phyloP scores from a whole-genome alignment of 1,140 invertebrate genomes.

The Drosophila carrolli region DNA sequence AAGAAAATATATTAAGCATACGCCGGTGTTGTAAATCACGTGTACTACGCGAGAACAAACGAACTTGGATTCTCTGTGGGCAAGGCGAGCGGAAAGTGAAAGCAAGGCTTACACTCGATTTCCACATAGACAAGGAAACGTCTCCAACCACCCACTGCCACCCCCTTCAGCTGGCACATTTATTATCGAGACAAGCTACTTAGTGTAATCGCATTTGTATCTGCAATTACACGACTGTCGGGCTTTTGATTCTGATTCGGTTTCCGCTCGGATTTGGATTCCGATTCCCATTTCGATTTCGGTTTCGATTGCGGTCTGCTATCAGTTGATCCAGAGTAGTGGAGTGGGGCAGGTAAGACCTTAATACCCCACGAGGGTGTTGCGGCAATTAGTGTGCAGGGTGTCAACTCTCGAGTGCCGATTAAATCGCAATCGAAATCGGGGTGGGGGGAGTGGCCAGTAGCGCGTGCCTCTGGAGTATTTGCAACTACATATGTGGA shows the following conservation, averaged over 20 bases:
- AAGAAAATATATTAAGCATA: constrained; percentile 25
- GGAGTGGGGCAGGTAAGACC: constrained; percentile 26
- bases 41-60: constrained; percentile 32
- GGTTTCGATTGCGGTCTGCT: constrained; percentile 61
- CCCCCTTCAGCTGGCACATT: constrained; percentile 16
- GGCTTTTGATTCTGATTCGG: constrained; percentile 42
- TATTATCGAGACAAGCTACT: constrained; percentile 68
- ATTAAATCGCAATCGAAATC: constrained; percentile 15
- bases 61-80: constrained; percentile 27
- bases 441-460: constrained; percentile 5
- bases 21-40: constrained; percentile 27
- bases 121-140: constrained; percentile 23
- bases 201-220: constrained; percentile 80
- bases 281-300: constrained; percentile 42
- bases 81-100: constrained; percentile 47
- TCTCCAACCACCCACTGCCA: background rate
- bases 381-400: constrained; percentile 67
- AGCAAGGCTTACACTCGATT: constrained; percentile 49
- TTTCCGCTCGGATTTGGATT: constrained; percentile 12
- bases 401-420: constrained; percentile 60
- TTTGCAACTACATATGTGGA: constrained; percentile 20
- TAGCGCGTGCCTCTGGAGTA: constrained; percentile 33
- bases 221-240: constrained; percentile 59
- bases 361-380: constrained; percentile 63
- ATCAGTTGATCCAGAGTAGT: constrained; percentile 32